Base-by-base conservation (phyloP, 2,113 vertebrate species). In the Seriola quinqueradiata region DNA sequence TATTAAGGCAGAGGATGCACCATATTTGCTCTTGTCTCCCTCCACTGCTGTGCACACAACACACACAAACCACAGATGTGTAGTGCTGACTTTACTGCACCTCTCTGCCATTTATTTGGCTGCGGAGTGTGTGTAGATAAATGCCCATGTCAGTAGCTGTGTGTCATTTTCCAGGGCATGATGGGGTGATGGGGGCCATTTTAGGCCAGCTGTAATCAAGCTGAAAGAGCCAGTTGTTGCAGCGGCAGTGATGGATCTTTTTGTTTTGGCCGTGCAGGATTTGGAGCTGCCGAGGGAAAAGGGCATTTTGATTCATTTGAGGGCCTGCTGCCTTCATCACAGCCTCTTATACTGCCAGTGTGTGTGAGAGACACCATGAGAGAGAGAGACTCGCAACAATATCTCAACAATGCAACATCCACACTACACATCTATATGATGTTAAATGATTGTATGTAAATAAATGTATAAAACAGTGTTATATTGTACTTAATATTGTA, bases 271-370 rank as follows among this genome's bases (percentile, higher is more conserved):
- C 52, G 40, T 67, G 67, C 74, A 78, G 68, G 73, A 83, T 84
- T 89, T 84, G 77, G 70, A 89, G 78, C 79, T 84, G 75, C 77
- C 78, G 82, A 58, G 44, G 55, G 65, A 89, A 86, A 86, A 84
- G 80, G 87, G 81, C 82, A 80, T 81, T 87, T 90, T 90, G 86
- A 86, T 92, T 81, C 63, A 90, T 89, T 77, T 85, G 57, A 82
- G 60, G 77, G 54, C 58, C 54, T 67, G 57, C 58, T 80, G 75
- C 79, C 75, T 73, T 85, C 73, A 87, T 86, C 78, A 84, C 52
- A 50, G 75, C 59, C 68, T 81, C 42, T 68, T 77, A 65, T 63
- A 34, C 54, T 77, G 57, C 4, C 42, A 44, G 59, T 46, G 70
- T 69, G 69, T 64, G 17, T 25, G 60, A 86, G 34, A 71, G 44